These are phyloP conservation scores for Chirona hameri DNA, from an alignment of 2,888 invertebrate genomes.

Conservation along the genomic window DNA sequence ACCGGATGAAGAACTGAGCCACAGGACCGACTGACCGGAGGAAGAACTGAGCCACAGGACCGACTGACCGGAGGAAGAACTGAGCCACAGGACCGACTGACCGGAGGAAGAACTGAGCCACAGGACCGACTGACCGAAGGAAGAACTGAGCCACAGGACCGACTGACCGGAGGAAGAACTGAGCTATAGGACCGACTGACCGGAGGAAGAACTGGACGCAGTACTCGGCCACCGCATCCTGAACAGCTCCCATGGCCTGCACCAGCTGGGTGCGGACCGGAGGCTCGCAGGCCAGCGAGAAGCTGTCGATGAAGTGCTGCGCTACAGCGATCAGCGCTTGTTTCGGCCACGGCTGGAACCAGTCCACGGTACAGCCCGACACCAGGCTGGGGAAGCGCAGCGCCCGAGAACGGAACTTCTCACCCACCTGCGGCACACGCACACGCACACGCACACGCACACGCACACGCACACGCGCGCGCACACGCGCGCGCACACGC, in stretches of 20 bases:
- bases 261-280: conserved; percentile 82
- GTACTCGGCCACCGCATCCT: conserved; percentile 83
- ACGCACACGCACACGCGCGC: too few relatives aligned
- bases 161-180: conserved; percentile 60
- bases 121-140: too few relatives aligned
- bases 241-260: conserved; percentile 84
- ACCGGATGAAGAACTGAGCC: too few relatives aligned
- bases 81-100: too few relatives aligned
- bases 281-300: conserved; percentile 74
- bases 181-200: conserved; percentile 43
- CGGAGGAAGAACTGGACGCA: conserved; percentile 82
- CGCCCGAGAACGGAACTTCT: conserved; percentile 86
- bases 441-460: too few relatives aligned
- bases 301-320: conserved; percentile 82
- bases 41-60: too few relatives aligned
- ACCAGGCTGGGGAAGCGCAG: conserved; percentile 90
- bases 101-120: too few relatives aligned
- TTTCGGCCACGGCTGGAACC: conserved; percentile 98
- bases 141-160: background rate
- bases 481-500: too few relatives aligned
- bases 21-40: too few relatives aligned
- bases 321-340: conserved; percentile 91
- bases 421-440: conserved; percentile 73
- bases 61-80: too few relatives aligned
- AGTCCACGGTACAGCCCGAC: conserved; percentile 96